These are phyloP conservation scores for Lytechinus variegatus DNA, from an alignment of 35 echinoderm and acorn worm species.

Conservation along the genomic window DNA sequence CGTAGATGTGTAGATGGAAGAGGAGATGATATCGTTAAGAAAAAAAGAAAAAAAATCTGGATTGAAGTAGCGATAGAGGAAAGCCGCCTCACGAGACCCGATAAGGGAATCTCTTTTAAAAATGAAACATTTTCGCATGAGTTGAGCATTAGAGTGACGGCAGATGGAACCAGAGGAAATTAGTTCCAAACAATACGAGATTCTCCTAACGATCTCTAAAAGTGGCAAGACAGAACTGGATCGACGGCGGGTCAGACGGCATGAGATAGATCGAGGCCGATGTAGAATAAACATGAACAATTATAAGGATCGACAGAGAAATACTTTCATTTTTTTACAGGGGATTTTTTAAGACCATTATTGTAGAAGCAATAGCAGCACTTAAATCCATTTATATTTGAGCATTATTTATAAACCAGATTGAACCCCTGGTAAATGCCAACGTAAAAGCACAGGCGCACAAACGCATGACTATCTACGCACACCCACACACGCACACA, in stretches of 20 bases:
- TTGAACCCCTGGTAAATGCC: no score
- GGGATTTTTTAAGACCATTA: no score
- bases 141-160: background rate
- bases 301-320: no score
- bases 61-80: background rate
- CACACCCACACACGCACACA: no score
- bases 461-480: no score
- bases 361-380: no score
- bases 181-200: background rate
- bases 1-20: background rate
- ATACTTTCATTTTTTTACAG: no score
- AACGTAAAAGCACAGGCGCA: no score
- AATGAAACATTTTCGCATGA: constrained; percentile 3
- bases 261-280: background rate
- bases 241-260: background rate
- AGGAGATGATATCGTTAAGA: background rate
- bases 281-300: no score
- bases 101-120: background rate
- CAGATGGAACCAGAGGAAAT: constrained; percentile 9
- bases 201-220: background rate
- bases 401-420: no score
- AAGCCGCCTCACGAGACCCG: background rate
- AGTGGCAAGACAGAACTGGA: background rate
- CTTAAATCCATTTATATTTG: no score
- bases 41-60: background rate